Evolutionary conservation across 2,797 vertebrate genomes (phyloP).

Genomic region (Coracias cyanogaster): DNA sequence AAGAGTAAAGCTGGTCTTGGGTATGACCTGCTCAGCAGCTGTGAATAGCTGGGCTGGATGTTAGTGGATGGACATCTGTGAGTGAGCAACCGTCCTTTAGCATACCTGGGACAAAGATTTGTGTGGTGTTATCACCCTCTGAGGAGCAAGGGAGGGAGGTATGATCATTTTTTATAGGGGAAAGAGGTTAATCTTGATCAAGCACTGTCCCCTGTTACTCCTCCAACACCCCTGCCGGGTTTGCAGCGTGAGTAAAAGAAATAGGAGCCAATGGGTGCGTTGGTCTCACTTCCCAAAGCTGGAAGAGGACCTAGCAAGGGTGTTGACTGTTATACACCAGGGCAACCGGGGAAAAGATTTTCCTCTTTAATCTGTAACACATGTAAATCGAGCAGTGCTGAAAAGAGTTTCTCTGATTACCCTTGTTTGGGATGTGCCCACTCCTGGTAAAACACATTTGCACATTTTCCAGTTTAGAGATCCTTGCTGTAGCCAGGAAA

Average conservation of each 20-base stretch:
- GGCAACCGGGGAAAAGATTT: background rate
- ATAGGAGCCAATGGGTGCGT: background rate
- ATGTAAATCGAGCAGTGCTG: background rate
- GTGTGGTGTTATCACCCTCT: background rate
- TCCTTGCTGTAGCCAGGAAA: conserved; percentile 2
- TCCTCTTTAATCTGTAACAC: background rate
- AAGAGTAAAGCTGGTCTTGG: background rate
- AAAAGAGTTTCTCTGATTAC: conserved; percentile 3
- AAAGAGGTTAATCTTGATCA: background rate
- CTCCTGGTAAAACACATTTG: conserved; percentile 19
- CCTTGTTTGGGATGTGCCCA: background rate
- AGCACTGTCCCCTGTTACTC: background rate
- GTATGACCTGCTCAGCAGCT: background rate
- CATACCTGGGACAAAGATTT: background rate
- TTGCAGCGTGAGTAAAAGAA: background rate
- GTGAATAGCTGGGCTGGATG: background rate
- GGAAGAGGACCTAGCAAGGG: background rate
- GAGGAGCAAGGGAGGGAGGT: background rate
- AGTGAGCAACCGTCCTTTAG: background rate
- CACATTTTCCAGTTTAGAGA: conserved; percentile 14
- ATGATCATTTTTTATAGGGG: background rate
- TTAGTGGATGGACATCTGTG: background rate
- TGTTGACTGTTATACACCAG: background rate
- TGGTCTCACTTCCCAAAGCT: background rate
- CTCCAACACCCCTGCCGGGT: background rate